phyloP scores from a whole-genome alignment of 1,140 invertebrate genomes.

The Sinella curviseta region DNA sequence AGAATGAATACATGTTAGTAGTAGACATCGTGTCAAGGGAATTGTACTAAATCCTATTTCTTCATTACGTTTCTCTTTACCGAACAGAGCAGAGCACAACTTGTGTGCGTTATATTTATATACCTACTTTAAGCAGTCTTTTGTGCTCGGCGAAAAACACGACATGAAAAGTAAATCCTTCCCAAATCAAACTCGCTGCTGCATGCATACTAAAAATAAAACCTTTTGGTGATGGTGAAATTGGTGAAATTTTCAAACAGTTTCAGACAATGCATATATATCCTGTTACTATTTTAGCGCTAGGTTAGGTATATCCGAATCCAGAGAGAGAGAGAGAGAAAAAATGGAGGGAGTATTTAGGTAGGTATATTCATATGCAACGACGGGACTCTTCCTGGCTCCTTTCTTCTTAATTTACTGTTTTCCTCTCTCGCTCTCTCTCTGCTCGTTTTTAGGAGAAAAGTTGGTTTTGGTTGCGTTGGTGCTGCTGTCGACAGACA shows the following conservation, averaged over 20 bases:
- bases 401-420: constrained; percentile 22
- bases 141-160: not conserved
- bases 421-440: not conserved
- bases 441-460: not conserved
- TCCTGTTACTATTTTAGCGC: no score
- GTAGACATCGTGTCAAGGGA: constrained; percentile 17
- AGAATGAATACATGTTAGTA: constrained; percentile 4
- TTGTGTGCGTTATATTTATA: no score
- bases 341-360: not conserved
- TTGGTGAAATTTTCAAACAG: constrained; percentile 10
- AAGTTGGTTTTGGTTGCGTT: not conserved
- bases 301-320: not conserved
- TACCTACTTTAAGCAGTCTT: no score
- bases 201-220: not conserved
- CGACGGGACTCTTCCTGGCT: not conserved
- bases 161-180: not conserved
- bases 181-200: not conserved
- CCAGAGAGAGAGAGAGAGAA: not conserved
- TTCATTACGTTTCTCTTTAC: not conserved
- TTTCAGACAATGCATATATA: no score
- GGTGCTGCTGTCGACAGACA: not conserved
- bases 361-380: not conserved
- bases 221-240: no score
- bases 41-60: constrained; percentile 26
- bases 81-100: no score